A percentile compares a stretch with the other conserved stretches of the same genome.
phyloP scores from a whole-genome alignment of 2,888 invertebrate species.

The Temnothorax rugatulus region DNA sequence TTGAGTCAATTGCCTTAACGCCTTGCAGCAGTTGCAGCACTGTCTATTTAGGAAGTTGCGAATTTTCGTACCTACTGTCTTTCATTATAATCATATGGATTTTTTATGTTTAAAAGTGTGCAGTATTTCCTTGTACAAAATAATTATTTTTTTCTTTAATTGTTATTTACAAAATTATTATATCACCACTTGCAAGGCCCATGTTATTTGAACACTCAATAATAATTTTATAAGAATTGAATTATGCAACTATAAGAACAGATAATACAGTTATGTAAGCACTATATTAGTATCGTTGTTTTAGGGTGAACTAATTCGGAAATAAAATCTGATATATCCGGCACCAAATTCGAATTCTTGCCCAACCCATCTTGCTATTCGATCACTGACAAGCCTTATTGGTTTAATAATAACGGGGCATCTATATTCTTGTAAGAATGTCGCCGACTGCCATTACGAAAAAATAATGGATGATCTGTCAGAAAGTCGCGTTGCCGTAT shows the following conservation, averaged over 20 bases:
- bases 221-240: not conserved
- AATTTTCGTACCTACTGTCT: not conserved
- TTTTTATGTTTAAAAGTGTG: not conserved
- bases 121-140: not conserved
- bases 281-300: not conserved
- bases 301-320: not conserved
- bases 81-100: not conserved
- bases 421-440: constrained; percentile 1
- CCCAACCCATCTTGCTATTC: not conserved
- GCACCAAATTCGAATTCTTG: not conserved
- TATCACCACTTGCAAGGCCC: not conserved
- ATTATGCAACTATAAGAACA: not conserved
- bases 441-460: constrained; percentile 2
- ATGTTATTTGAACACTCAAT: not conserved
- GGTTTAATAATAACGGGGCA: constrained; percentile 12
- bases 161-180: not conserved
- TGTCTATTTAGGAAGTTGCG: not conserved
- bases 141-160: not conserved
- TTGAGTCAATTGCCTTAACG: not conserved
- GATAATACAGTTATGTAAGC: not conserved
- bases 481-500: constrained; percentile 18
- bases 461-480: constrained; percentile 28
- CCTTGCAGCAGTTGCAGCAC: not conserved
- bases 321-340: constrained; percentile 2
- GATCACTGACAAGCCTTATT: not conserved